A percentile compares a stretch with the other conserved stretches of the same genome.
Conservation (phyloP, 2,113 vertebrate species). For the Podocnemis expansa region DNA sequence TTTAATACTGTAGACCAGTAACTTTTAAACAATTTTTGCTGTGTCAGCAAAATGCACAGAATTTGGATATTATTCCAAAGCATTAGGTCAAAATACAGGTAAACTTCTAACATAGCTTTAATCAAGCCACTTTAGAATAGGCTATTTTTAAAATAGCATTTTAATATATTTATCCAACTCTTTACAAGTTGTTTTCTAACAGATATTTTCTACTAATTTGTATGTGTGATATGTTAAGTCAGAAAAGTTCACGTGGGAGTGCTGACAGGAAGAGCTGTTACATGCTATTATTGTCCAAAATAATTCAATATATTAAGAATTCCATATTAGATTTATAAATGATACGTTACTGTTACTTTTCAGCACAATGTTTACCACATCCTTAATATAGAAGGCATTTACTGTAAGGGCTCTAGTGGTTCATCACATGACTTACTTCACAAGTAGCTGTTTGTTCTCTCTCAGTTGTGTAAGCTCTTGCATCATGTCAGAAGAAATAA, state of each 20-base stretch:
- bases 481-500: slow-evolving; percentile 54
- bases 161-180: not conserved
- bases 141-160: not conserved
- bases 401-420: not conserved
- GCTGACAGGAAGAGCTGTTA: not conserved
- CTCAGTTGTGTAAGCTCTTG: slow-evolving; percentile 14
- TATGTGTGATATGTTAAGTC: not conserved
- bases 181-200: not conserved
- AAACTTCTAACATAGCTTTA: not conserved
- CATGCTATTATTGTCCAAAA: rapidly evolving
- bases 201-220: not conserved
- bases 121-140: not conserved
- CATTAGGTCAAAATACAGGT: slow-evolving; percentile 9
- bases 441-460: slow-evolving; percentile 49
- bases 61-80: slow-evolving; percentile 9
- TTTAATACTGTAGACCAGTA: not conserved
- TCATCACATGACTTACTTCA: slow-evolving; percentile 51
- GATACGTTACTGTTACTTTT: not conserved
- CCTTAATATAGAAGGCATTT: not conserved
- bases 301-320: rapidly evolving
- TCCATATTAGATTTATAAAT: not conserved
- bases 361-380: slow-evolving; percentile 6
- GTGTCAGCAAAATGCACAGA: not conserved
- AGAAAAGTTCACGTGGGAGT: not conserved
- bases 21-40: not conserved